Evolutionary conservation across 2,888 invertebrate species (phyloP).

Genomic region (Eupithecia vulgata): DNA sequence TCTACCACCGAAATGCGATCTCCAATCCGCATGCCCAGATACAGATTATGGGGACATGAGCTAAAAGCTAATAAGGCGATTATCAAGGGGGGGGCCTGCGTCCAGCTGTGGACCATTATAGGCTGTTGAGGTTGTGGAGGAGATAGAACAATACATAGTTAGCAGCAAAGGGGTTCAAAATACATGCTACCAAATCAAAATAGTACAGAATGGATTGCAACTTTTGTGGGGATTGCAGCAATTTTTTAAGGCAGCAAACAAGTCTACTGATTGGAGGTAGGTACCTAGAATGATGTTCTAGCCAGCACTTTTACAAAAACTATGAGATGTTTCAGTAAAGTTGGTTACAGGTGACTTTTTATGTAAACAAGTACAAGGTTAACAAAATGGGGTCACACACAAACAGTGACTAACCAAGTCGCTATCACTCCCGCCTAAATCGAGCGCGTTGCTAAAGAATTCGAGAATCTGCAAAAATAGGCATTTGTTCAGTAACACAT

Average conservation of each 20-base stretch:
- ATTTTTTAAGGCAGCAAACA: background rate
- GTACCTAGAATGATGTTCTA: conserved; percentile 10
- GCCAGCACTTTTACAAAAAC: conserved; percentile 15
- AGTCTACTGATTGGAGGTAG: background rate
- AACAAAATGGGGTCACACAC: conserved; percentile 41
- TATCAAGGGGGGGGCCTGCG: no score
- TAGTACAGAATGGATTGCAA: background rate
- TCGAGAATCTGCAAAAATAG: conserved; percentile 74
- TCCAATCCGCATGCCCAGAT: no score
- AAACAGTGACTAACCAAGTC: conserved; percentile 70
- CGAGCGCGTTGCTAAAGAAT: conserved; percentile 75
- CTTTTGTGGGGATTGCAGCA: background rate
- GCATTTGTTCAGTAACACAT: background rate
- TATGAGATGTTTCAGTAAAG: conserved; percentile 5
- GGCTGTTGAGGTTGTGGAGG: no score
- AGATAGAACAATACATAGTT: background rate
- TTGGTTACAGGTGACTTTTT: conserved; percentile 19
- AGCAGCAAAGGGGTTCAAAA: background rate
- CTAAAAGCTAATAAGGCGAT: no score
- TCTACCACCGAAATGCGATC: no score
- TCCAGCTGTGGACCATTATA: no score
- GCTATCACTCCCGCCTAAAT: conserved; percentile 67
- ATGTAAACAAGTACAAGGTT: conserved; percentile 17
- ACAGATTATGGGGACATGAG: no score
- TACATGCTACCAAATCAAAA: conserved; percentile 15